Evolutionary conservation across 2,888 invertebrate species (phyloP).

Genomic region (Darwinula stevensoni): DNA sequence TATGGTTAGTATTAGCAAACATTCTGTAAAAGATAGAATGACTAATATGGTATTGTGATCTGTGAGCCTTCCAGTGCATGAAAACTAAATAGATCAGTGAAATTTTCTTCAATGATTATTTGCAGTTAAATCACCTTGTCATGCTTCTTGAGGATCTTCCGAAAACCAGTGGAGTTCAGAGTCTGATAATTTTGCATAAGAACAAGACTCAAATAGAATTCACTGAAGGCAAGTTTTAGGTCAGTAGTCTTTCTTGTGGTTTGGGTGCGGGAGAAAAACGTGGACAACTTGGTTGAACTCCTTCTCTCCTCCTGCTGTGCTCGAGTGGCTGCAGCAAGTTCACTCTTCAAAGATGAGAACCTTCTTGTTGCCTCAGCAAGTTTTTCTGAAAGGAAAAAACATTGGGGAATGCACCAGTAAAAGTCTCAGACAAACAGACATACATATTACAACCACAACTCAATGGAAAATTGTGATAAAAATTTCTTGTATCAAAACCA

Average conservation of each 20-base stretch:
- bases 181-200: slow-evolving; percentile 94
- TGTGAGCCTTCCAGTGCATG: not conserved
- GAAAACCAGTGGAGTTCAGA: slow-evolving; percentile 89
- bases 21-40: not conserved
- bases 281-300: slow-evolving; percentile 8
- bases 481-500: too few species aligned
- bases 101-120: not conserved
- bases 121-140: slow-evolving; percentile 76
- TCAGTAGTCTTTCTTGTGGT: not conserved
- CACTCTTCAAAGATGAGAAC: slow-evolving; percentile 62
- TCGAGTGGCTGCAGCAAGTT: slow-evolving; percentile 29
- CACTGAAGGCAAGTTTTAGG: slow-evolving; percentile 85
- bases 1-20: too few species aligned
- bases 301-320: slow-evolving; percentile 11
- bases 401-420: too few species aligned
- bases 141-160: slow-evolving; percentile 96
- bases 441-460: not conserved
- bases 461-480: too few species aligned
- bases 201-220: slow-evolving; percentile 88
- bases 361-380: slow-evolving; percentile 88
- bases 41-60: not conserved
- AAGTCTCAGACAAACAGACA: too few species aligned
- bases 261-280: slow-evolving; percentile 4
- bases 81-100: not conserved
- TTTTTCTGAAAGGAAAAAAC: slow-evolving; percentile 58